phyloP scores from a whole-genome alignment of 1,140 invertebrate species.

The Macrotrachela quadricornifera region DNA sequence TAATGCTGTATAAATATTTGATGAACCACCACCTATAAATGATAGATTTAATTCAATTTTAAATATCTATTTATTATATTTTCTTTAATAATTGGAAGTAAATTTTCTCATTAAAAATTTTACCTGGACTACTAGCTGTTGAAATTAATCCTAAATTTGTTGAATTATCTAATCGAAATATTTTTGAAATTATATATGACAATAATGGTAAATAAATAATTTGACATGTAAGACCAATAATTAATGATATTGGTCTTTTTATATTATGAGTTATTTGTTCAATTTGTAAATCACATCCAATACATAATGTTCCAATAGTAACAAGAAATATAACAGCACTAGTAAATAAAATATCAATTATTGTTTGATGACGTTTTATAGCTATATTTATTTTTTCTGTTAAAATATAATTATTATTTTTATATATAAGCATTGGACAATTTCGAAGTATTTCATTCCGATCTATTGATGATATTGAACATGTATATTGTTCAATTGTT shows the following conservation, averaged over 20 bases:
- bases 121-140: neutral
- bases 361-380: too few relatives aligned
- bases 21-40: neutral
- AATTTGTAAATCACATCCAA: neutral
- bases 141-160: neutral
- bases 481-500: too few relatives aligned
- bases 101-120: too few relatives aligned
- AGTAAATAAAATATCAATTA: too few relatives aligned
- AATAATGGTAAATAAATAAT: neutral
- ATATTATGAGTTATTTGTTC: neutral
- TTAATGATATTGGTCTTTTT: neutral
- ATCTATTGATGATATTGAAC: too few relatives aligned
- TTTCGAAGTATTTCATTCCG: too few relatives aligned
- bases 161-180: neutral
- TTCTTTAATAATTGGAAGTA: too few relatives aligned
- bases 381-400: too few relatives aligned
- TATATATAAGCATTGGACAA: too few relatives aligned
- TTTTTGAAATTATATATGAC: neutral
- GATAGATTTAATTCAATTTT: too few relatives aligned
- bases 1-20: neutral
- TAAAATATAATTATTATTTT: too few relatives aligned
- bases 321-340: neutral
- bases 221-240: neutral
- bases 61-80: too few relatives aligned
- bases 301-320: neutral